phyloP scores from a whole-genome alignment of 2,888 invertebrate genomes.

The Aleiodes alternator region DNA sequence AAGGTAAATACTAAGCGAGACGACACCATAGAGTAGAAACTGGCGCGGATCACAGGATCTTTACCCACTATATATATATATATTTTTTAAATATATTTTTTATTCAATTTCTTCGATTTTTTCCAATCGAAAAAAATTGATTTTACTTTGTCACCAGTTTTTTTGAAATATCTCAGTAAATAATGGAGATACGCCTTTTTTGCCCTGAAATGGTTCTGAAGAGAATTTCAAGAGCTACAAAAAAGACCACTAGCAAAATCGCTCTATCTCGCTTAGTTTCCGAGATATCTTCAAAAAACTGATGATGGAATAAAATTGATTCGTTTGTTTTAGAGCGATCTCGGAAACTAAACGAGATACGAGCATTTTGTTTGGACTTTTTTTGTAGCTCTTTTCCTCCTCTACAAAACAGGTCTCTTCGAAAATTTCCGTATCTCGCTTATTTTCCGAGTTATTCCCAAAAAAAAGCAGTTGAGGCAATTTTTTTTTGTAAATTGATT shows the following conservation, averaged over 20 bases:
- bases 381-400: background rate
- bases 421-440: background rate
- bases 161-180: background rate
- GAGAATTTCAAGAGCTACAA: too few species aligned
- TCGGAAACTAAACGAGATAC: slow-evolving; percentile 1
- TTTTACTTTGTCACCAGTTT: background rate
- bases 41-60: background rate
- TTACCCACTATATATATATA: background rate
- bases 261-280: too few species aligned
- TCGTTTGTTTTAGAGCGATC: too few species aligned
- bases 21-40: background rate
- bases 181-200: background rate
- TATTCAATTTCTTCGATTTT: slow-evolving; percentile 4
- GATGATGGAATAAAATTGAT: too few species aligned
- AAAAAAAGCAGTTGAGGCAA: background rate
- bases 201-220: too few species aligned
- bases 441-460: background rate
- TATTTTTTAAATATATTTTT: background rate
- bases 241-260: too few species aligned
- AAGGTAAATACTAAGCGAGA: slow-evolving; percentile 45
- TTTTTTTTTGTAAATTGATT: background rate
- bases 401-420: slow-evolving; percentile 2
- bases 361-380: background rate
- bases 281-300: too few species aligned
- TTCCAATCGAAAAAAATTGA: background rate